phyloP scores from a whole-genome alignment of 2,888 invertebrate genomes.

The Polylopha cassiicola region DNA sequence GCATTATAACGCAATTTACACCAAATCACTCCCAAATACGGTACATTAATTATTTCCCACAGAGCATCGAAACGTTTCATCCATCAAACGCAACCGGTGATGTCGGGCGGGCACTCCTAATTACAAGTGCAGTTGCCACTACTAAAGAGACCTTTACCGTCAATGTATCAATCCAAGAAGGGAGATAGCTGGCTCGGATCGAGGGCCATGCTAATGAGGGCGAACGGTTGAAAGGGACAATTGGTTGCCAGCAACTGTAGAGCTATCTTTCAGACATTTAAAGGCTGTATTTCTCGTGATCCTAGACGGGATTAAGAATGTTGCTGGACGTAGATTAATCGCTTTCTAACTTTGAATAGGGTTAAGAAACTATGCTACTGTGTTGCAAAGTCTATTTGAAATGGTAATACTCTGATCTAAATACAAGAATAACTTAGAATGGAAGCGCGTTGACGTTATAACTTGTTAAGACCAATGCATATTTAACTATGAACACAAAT shows the following conservation, averaged over 20 bases:
- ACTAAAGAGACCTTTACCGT: constrained; percentile 58
- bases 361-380: constrained; percentile 40
- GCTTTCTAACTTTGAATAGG: constrained; percentile 38
- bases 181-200: constrained; percentile 56
- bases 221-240: constrained; percentile 63
- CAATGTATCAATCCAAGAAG: constrained; percentile 63
- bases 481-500: too few relatives aligned
- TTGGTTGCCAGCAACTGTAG: constrained; percentile 53
- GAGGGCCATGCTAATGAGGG: constrained; percentile 61
- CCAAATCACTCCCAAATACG: constrained; percentile 22
- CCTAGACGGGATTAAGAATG: constrained; percentile 45
- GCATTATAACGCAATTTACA: too few relatives aligned
- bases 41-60: constrained; percentile 18
- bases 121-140: constrained; percentile 47
- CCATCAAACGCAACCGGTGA: constrained; percentile 42
- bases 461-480: too few relatives aligned
- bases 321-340: constrained; percentile 56
- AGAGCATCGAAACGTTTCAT: constrained; percentile 27
- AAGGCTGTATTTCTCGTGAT: constrained; percentile 56
- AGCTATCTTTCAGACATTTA: constrained; percentile 60
- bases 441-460: too few relatives aligned
- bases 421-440: too few relatives aligned
- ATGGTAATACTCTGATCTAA: too few relatives aligned
- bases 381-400: constrained; percentile 38
- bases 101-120: constrained; percentile 43